Evolutionary conservation across 2,113 vertebrate species (phyloP).

Genomic region (Otus sunia): DNA sequence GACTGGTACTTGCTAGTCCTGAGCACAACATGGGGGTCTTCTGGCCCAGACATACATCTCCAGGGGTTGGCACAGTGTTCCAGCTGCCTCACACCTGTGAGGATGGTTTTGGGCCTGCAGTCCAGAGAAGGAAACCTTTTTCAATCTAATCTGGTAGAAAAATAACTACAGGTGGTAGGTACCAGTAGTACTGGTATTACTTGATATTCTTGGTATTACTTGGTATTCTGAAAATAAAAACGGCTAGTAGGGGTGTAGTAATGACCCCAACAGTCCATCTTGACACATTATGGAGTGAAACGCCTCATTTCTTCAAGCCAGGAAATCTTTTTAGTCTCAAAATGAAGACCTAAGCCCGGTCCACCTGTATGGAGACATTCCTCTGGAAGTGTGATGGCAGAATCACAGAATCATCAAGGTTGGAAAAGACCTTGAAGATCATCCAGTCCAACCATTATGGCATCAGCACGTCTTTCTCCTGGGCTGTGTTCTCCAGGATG

Average conservation of each 20-base stretch:
- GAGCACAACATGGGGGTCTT: neutral
- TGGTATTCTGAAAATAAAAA: neutral
- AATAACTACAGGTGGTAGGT: neutral
- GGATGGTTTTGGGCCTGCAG: neutral
- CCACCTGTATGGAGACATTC: neutral
- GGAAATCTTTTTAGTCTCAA: neutral
- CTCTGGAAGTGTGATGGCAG: neutral
- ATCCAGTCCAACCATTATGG: too few species aligned
- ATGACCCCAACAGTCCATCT: neutral
- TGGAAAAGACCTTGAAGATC: too few species aligned
- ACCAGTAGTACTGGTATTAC: too few species aligned
- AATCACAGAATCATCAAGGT: too few species aligned
- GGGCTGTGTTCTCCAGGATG: neutral
- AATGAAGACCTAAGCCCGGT: neutral
- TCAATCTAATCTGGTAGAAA: neutral
- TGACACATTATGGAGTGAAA: neutral
- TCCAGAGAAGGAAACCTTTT: neutral
- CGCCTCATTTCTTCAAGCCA: neutral
- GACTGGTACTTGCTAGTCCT: neutral
- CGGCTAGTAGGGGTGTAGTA: neutral
- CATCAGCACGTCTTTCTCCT: neutral
- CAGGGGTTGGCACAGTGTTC: neutral
- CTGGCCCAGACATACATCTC: neutral
- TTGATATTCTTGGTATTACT: neutral
- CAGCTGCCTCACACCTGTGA: rapidly evolving